Conservation (phyloP, 35 echinoderm and acorn worm genomes). For the Diadema setosum region DNA sequence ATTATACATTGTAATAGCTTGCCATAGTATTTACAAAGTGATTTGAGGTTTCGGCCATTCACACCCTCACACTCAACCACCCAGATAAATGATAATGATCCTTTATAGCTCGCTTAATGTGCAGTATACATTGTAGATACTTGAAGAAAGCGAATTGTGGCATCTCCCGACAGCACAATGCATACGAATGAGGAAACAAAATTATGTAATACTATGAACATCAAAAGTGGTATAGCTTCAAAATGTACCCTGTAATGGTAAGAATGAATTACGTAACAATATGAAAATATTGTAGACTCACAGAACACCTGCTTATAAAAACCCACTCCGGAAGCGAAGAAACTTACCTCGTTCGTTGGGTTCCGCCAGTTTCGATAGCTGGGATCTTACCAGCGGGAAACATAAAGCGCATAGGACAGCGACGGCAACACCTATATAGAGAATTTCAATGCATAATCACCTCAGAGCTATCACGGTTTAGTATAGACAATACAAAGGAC, state of each 20-base stretch:
- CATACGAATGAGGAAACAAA: too few relatives aligned
- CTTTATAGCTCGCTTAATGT: too few relatives aligned
- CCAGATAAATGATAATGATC: too few relatives aligned
- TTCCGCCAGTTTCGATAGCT: neutral
- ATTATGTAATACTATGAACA: neutral
- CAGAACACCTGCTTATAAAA: neutral
- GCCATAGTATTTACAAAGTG: too few relatives aligned
- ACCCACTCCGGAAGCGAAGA: neutral
- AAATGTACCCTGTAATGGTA: neutral
- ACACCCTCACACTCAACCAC: too few relatives aligned
- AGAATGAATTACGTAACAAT: neutral
- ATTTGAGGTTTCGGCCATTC: too few relatives aligned
- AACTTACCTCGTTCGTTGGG: neutral
- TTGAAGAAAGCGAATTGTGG: too few relatives aligned
- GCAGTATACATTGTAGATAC: too few relatives aligned
- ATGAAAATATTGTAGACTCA: neutral
- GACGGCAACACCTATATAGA: neutral
- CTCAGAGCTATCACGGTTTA: neutral
- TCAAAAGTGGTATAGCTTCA: neutral
- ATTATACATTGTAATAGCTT: too few relatives aligned
- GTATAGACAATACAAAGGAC: neutral
- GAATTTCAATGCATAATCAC: neutral
- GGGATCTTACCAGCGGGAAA: neutral
- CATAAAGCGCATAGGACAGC: neutral
- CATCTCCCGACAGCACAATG: too few relatives aligned